phyloP scores from a whole-genome alignment of 2,113 vertebrate species.

The Cichladusa arquata region DNA sequence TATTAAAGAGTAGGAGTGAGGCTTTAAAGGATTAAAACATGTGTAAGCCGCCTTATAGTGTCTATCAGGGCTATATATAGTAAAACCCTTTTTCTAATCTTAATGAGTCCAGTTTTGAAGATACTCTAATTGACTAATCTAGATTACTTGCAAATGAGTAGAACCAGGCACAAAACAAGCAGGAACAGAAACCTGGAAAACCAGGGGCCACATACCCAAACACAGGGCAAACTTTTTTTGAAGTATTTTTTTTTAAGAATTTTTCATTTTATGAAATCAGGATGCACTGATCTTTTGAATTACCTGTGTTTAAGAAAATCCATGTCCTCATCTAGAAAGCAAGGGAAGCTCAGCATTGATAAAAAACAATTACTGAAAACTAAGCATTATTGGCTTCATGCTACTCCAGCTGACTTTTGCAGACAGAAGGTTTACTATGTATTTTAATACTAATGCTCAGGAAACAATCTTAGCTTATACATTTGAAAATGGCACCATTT shows the following conservation, averaged over 20 bases:
- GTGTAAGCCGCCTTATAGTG: neutral
- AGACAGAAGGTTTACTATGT: neutral
- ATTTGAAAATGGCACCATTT: neutral
- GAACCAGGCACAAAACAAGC: neutral
- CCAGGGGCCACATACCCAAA: neutral
- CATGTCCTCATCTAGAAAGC: neutral
- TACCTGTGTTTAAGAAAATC: neutral
- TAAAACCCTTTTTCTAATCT: slow-evolving; percentile 24
- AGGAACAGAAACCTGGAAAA: neutral
- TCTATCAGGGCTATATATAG: slow-evolving; percentile 33
- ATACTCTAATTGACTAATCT: slow-evolving; percentile 17
- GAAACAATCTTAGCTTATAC: neutral
- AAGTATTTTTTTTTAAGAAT: neutral
- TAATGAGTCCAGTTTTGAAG: neutral
- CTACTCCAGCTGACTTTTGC: neutral
- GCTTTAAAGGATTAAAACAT: slow-evolving; percentile 41
- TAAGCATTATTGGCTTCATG: neutral
- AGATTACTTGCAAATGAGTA: slow-evolving; percentile 26
- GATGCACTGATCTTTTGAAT: neutral
- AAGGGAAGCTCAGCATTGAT: neutral
- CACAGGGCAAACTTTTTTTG: neutral
- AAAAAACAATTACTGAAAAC: neutral
- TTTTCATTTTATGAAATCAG: neutral
- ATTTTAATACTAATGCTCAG: neutral
- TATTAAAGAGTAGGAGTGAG: neutral